A percentile compares a stretch with the other conserved stretches of the same genome.
Evolutionary conservation across 2,797 vertebrate genomes (phyloP).

Genomic region (Acanthiza pusilla): DNA sequence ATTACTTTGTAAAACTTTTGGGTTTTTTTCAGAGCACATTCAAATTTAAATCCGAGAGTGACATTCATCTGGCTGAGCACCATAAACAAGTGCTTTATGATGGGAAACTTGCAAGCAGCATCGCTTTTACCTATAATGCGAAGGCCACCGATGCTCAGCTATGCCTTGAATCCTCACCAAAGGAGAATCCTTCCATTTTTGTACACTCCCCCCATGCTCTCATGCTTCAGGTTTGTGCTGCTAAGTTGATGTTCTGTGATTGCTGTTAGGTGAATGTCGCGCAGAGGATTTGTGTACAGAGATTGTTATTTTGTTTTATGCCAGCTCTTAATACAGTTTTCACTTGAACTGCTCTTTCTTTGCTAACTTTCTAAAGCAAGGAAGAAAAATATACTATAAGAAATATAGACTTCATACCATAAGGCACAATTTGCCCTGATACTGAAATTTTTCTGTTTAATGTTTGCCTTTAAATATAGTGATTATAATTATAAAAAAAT

Average conservation of each 20-base stretch:
- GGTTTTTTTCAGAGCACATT: slow-evolving; percentile 86
- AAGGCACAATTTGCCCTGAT: not conserved
- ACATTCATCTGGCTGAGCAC: slow-evolving; percentile 95
- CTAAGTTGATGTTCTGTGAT: not conserved
- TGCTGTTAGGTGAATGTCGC: not conserved
- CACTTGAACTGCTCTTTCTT: not conserved
- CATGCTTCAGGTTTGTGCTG: slow-evolving; percentile 89
- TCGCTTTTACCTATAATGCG: slow-evolving; percentile 95
- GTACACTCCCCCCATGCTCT: slow-evolving; percentile 95
- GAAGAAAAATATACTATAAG: not conserved
- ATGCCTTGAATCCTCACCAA: slow-evolving; percentile 94
- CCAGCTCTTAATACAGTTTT: not conserved
- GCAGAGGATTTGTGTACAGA: not conserved
- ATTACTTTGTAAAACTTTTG: not conserved
- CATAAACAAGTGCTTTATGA: slow-evolving; percentile 96
- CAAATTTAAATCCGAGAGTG: slow-evolving; percentile 96
- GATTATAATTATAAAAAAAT: not conserved
- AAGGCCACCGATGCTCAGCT: slow-evolving; percentile 96
- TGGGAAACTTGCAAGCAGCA: slow-evolving; percentile 92
- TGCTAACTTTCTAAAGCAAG: not conserved
- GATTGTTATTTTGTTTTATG: not conserved
- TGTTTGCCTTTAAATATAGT: not conserved
- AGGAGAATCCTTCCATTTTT: slow-evolving; percentile 95
- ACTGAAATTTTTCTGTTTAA: not conserved
- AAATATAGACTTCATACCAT: not conserved